Conservation (phyloP, 2,888 invertebrate genomes). For the Augochlorella aurata region DNA sequence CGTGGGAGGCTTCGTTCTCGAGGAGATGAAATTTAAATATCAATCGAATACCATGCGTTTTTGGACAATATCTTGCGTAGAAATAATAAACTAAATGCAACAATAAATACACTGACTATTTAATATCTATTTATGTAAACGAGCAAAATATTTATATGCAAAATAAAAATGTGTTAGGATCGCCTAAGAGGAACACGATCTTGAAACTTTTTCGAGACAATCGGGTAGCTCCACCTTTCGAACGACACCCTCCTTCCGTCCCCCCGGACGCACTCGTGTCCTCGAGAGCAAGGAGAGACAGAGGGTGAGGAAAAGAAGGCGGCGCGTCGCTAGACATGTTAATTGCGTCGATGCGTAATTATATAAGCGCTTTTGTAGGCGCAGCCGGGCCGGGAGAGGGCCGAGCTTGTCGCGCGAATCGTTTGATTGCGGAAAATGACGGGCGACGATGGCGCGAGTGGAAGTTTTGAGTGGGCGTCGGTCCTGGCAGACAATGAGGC, state of each 20-base stretch:
- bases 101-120: no score
- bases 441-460: slow-evolving; percentile 71
- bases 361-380: slow-evolving; percentile 56
- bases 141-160: no score
- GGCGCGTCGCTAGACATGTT: slow-evolving; percentile 55
- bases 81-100: no score
- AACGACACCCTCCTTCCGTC: not conserved
- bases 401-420: slow-evolving; percentile 65
- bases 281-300: not conserved
- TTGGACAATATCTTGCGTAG: no score
- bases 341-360: slow-evolving; percentile 67
- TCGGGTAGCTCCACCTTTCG: not conserved
- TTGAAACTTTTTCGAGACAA: not conserved
- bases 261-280: not conserved
- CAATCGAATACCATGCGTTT: no score
- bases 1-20: no score
- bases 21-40: no score
- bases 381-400: slow-evolving; percentile 33
- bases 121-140: no score
- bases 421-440: slow-evolving; percentile 77
- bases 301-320: not conserved
- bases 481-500: slow-evolving; percentile 77
- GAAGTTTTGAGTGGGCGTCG: slow-evolving; percentile 78
- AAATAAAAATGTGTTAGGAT: no score
- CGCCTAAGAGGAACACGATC: no score